Base-by-base conservation (phyloP, 2,113 vertebrate genomes). In the Sylvietta virens region DNA sequence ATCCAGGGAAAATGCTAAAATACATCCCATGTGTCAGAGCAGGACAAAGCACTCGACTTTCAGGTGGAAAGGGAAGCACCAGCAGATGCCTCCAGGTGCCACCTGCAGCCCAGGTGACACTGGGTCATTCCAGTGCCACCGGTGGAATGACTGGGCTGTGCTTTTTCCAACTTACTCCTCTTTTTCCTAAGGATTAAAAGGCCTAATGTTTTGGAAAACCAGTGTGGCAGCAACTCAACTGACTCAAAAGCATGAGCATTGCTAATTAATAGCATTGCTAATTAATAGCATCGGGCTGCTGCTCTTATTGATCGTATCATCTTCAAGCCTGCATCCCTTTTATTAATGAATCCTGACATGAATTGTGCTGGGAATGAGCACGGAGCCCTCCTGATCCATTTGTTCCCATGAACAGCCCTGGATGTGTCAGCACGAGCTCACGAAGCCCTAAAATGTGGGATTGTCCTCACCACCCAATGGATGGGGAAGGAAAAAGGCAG, bases 401-500 rank as follows among this genome's bases (percentile, higher is more conserved):
- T 39, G 13, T 27, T 70, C 72, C 71, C 56, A 50, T 1, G 14
- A 42, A 31, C 0, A 0, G 70, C 78, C 37, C 62, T 28, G 74
- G 10, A 11, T 28, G n/a, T 3, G 0, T 27, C 16, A 33, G 5
- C 0, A 33, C 0, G 23, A 66, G 69, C 69, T 19, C 6, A 1
- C 1, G 14, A 26, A 24, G 24, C 31, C 61, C 58, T 24, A 5
- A 61, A 80, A 53, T 1, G 44, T 1, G 42, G 60, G 64, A 26
- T 11, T 11, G 19, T 6, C 23, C 60, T 53, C 86, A 35, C 9
- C 61, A 11, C 3, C 15, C 1, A 0, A 13, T 0, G 14, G 66
- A 4, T 5, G 17, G 57, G 4, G 53, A 64, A 28, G 78, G 78
- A 11, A 50, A 40, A 45, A 15, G 4, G 73, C 47, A 35, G 42